These are phyloP conservation scores for Antedon mediterranea DNA, from an alignment of 53 echinoderm and acorn worm genomes.

Conservation along the genomic window DNA sequence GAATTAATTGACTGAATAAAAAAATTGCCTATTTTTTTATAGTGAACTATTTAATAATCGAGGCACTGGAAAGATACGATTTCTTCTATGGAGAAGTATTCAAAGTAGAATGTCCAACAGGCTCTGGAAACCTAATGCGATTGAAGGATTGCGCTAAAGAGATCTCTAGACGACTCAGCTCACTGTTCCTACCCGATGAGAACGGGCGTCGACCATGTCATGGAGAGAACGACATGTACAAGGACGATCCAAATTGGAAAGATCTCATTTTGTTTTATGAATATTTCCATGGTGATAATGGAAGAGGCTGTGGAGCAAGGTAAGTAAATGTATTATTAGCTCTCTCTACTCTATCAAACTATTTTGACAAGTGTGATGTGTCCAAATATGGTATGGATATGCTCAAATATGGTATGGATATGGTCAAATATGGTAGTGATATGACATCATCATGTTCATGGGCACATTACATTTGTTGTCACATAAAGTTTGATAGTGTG, in stretches of 20 bases:
- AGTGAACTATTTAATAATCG: slow-evolving; percentile 96
- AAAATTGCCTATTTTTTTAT: not conserved
- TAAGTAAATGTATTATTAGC: no score
- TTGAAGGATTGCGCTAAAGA: slow-evolving; percentile 84
- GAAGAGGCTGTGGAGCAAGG: slow-evolving; percentile 89
- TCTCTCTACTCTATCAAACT: no score
- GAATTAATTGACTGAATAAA: not conserved
- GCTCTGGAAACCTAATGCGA: slow-evolving; percentile 79
- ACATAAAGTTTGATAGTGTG: no score
- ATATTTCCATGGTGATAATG: slow-evolving; percentile 87
- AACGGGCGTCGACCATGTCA: slow-evolving; percentile 74
- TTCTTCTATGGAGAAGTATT: slow-evolving; percentile 84
- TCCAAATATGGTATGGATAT: no score
- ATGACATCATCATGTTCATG: no score
- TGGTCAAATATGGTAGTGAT: no score
- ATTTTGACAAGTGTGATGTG: no score
- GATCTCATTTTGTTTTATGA: slow-evolving; percentile 92
- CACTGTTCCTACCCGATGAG: slow-evolving; percentile 70
- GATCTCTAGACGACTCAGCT: slow-evolving; percentile 55
- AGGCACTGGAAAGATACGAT: slow-evolving; percentile 85
- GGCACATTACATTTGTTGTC: no score
- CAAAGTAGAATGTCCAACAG: slow-evolving; percentile 92
- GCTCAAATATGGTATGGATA: no score
- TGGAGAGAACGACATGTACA: slow-evolving; percentile 55
- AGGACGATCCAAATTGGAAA: slow-evolving; percentile 72